Conservation (phyloP, 2,797 vertebrate species). For the Rhinatrema bivittatum region DNA sequence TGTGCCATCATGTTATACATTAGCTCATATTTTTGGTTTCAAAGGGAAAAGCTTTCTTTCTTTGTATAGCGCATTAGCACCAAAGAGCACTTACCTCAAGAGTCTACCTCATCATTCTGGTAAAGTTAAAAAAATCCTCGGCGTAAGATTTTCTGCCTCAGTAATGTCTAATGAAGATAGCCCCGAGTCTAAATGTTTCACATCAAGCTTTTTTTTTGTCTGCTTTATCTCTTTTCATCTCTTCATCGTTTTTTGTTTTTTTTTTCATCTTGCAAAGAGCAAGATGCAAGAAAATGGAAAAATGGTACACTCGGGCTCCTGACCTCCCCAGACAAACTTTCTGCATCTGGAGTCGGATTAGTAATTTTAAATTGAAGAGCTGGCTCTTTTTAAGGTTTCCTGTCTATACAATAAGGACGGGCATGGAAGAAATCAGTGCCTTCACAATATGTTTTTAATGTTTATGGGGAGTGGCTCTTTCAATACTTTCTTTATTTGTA, state of each 20-base stretch:
- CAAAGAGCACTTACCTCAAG: conserved; percentile 68
- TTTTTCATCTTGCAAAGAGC: conserved; percentile 36
- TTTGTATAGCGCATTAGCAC: conserved; percentile 58
- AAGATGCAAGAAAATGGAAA: conserved; percentile 35
- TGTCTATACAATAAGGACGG: too few species aligned
- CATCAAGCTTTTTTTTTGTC: conserved; percentile 38
- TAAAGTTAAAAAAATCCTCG: conserved; percentile 67
- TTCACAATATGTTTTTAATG: too few species aligned
- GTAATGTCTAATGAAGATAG: conserved; percentile 44
- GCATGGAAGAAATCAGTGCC: too few species aligned
- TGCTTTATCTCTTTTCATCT: conserved; percentile 21
- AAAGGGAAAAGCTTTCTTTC: conserved; percentile 19
- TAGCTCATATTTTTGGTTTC: conserved; percentile 44
- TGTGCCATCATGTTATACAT: conserved; percentile 30
- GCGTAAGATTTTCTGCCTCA: conserved; percentile 53
- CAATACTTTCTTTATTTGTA: too few species aligned
- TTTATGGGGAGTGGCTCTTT: too few species aligned
- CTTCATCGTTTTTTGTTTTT: conserved; percentile 21
- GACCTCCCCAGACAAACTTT: conserved; percentile 6
- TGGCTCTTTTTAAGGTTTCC: background rate
- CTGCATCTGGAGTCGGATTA: conserved; percentile 19
- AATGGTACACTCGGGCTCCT: conserved; percentile 20
- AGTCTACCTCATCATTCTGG: conserved; percentile 59
- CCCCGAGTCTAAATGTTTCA: conserved; percentile 37
- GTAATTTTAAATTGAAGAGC: conserved; percentile 22